A percentile compares a stretch with the other conserved stretches of the same genome.
These are phyloP conservation scores for Mixornis gularis DNA, from an alignment of 2,113 vertebrate species.

Conservation along the genomic window DNA sequence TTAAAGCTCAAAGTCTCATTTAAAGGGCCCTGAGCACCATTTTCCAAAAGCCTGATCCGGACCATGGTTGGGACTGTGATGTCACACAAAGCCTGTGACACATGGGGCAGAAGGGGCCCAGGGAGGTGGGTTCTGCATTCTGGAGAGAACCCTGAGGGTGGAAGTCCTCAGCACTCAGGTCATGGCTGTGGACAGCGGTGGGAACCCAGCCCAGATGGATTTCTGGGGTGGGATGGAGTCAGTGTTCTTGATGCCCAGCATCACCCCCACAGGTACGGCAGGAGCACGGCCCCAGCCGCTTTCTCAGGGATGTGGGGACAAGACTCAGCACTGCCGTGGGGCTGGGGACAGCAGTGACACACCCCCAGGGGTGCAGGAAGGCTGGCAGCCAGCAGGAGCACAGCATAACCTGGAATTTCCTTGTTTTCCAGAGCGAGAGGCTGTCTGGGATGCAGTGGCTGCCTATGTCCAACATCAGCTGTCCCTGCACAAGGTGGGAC, in stretches of 20 bases:
- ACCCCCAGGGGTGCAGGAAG: background rate
- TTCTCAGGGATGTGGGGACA: background rate
- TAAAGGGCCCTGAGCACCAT: too few relatives aligned
- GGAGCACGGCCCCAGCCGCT: fast-evolving
- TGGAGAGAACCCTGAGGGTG: background rate
- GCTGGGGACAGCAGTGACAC: background rate
- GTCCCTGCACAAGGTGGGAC: background rate
- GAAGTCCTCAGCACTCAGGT: fast-evolving
- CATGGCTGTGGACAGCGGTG: fast-evolving
- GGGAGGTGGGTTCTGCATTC: background rate
- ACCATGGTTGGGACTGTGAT: background rate
- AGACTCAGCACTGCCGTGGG: background rate
- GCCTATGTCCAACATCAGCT: fast-evolving
- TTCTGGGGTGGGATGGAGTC: background rate
- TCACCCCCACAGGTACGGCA: background rate
- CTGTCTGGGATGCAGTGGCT: background rate
- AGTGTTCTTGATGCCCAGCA: fast-evolving
- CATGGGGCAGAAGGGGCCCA: background rate
- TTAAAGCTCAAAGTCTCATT: background rate
- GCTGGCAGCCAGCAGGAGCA: background rate
- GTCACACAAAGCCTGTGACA: background rate
- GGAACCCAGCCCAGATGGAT: fast-evolving
- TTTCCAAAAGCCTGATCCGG: background rate
- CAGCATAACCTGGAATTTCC: fast-evolving
- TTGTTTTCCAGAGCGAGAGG: background rate